Conservation (phyloP, 2,113 vertebrate species). For the Anas platyrhynchos region DNA sequence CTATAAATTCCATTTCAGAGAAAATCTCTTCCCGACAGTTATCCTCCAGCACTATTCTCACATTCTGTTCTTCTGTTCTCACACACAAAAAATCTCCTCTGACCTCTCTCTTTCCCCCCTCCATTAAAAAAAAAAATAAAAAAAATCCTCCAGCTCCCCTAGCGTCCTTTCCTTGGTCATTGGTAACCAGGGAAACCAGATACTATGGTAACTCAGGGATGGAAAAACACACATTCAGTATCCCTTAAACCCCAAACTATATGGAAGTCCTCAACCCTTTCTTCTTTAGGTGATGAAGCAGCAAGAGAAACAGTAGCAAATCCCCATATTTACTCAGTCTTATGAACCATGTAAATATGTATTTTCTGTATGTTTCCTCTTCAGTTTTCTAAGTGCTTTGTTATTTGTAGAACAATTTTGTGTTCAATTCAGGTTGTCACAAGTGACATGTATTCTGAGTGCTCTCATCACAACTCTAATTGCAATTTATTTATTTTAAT, state of each 20-base stretch:
- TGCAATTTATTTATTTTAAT: background rate
- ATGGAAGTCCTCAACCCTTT: conserved; percentile 22
- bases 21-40: background rate
- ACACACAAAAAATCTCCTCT: conserved; percentile 49
- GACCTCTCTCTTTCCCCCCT: conserved; percentile 9
- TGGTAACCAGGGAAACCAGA: conserved; percentile 82
- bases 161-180: conserved; percentile 75
- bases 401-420: background rate
- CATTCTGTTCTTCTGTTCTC: conserved; percentile 63
- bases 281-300: conserved; percentile 27
- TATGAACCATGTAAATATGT: background rate
- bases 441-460: background rate
- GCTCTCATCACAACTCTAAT: background rate
- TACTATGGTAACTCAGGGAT: conserved; percentile 78
- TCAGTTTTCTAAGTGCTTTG: background rate
- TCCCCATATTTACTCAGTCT: background rate
- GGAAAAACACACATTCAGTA: conserved; percentile 40
- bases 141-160: conserved; percentile 57
- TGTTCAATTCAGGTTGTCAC: background rate
- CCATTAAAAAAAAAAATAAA: background rate
- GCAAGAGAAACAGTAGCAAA: conserved; percentile 29
- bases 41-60: conserved; percentile 46
- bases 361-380: background rate
- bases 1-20: conserved; percentile 52
- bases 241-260: conserved; percentile 33